Percentiles rank a stretch among this genome's conserved stretches.
phyloP scores from a whole-genome alignment of 2,797 vertebrate species.

The Macropus fuliginosus region DNA sequence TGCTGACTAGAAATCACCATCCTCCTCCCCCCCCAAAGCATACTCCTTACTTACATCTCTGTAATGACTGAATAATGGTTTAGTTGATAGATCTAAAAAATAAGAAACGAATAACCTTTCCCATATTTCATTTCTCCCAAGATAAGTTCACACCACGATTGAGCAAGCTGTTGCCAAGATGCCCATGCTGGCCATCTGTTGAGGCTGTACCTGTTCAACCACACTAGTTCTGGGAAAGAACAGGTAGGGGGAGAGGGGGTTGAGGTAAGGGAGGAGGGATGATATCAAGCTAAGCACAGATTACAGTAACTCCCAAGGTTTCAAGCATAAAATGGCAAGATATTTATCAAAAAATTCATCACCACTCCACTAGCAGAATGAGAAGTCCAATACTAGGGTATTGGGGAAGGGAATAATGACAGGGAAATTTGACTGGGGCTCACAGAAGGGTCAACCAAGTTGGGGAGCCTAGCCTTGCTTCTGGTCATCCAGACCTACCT shows the following conservation, averaged over 20 bases:
- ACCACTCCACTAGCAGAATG: background rate
- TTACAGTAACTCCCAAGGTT: background rate
- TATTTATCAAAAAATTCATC: rapidly evolving
- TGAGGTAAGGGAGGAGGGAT: no score
- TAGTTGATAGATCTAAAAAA: background rate
- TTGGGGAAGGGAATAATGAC: rapidly evolving
- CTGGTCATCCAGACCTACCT: slow-evolving; percentile 81
- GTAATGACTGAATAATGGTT: rapidly evolving
- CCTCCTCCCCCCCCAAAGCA: background rate
- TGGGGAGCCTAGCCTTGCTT: background rate
- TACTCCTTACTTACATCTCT: background rate
- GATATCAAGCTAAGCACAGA: background rate
- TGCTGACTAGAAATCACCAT: background rate
- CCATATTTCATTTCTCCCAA: background rate
- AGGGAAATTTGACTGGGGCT: rapidly evolving
- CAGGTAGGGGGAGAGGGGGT: rapidly evolving
- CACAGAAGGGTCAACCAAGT: background rate
- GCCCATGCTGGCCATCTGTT: background rate
- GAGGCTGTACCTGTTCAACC: slow-evolving; percentile 12
- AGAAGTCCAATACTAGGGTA: background rate
- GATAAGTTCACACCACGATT: background rate
- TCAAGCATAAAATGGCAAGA: background rate
- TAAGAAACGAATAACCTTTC: background rate
- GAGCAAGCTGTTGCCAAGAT: background rate
- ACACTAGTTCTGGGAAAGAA: background rate